Evolutionary conservation across 1,140 invertebrate genomes (phyloP).

Genomic region (Thaumatotibia leucotreta): DNA sequence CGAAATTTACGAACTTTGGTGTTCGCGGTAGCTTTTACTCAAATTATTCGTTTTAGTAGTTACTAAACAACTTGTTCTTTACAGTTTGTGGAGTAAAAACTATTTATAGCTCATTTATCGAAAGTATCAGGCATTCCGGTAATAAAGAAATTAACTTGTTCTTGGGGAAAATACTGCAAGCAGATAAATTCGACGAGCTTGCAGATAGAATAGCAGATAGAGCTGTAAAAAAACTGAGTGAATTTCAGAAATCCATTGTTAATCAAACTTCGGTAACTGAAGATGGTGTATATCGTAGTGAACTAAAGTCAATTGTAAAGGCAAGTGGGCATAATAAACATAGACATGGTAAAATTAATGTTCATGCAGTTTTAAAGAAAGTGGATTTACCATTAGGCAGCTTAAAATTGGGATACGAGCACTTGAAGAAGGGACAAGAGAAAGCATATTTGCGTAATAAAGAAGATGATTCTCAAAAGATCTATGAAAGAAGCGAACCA

Average conservation of each 20-base stretch:
- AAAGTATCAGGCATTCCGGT: background rate
- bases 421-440: background rate
- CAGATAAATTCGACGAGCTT: constrained; percentile 35
- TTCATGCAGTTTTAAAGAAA: constrained; percentile 6
- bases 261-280: background rate
- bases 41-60: background rate
- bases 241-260: background rate
- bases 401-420: constrained; percentile 22
- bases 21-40: too few species aligned
- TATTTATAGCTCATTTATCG: background rate
- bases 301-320: background rate
- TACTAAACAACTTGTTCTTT: background rate
- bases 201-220: constrained; percentile 37
- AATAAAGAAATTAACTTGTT: constrained; percentile 25
- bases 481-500: background rate
- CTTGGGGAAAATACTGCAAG: constrained; percentile 30
- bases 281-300: background rate
- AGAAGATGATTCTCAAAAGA: background rate
- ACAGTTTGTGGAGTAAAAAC: background rate
- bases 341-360: constrained; percentile 4
- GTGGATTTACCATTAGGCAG: background rate
- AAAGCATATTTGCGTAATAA: background rate
- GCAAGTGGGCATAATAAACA: background rate
- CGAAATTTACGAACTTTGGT: too few species aligned
- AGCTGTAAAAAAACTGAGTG: constrained; percentile 30